Base-by-base conservation (phyloP, 2,797 vertebrate genomes). In the Lithobates pipiens region DNA sequence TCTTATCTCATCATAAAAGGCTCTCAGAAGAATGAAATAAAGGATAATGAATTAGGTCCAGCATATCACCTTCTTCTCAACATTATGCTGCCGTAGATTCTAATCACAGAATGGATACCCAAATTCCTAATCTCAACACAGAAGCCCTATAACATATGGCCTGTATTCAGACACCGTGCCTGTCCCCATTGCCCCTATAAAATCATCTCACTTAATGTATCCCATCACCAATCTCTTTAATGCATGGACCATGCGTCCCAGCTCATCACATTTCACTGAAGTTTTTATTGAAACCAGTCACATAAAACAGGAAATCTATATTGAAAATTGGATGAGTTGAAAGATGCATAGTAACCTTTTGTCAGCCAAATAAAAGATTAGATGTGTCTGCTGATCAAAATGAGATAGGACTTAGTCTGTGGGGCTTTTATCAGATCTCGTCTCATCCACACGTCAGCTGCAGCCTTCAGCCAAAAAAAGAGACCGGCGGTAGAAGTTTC, bases 221-320 rank as follows among this genome's bases (percentile, higher is more conserved):
- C 80, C 34, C 21, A 57, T 74, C 72, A 74, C 80, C 80, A 82
- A 82, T 73, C 70, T 73, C 70, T 82, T 82, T 82, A 82, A 82
- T 82, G 70, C 72, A 54, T 29, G 72, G 80, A 36, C 46, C 80
- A 36, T 39, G 57, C 34, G 34, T 61, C 80, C 70, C 70, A 39
- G 80, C 70, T 82, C 61, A 57, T 80, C 77, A 74, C 54, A 54
- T 85, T 42, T 85, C 61, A 69, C 77, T 65, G 76, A 42, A 67
- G 68, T 29, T 72, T 78, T 85, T 79, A 85, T 85, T 85, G 69
- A 68, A 85, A 85, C 57, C 84, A 80, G 57, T 75, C 77, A 75
- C 71, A 68, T 57, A 73, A 57, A 77, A 73, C 25, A 72, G 68
- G 39, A 79, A 79, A 85, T 79, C 63, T 42, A 76, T 85, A 77